A percentile compares a stretch with the other conserved stretches of the same genome.
These are phyloP conservation scores for Carollia perspicillata DNA, from an alignment of 2,113 vertebrate genomes.

Conservation along the genomic window DNA sequence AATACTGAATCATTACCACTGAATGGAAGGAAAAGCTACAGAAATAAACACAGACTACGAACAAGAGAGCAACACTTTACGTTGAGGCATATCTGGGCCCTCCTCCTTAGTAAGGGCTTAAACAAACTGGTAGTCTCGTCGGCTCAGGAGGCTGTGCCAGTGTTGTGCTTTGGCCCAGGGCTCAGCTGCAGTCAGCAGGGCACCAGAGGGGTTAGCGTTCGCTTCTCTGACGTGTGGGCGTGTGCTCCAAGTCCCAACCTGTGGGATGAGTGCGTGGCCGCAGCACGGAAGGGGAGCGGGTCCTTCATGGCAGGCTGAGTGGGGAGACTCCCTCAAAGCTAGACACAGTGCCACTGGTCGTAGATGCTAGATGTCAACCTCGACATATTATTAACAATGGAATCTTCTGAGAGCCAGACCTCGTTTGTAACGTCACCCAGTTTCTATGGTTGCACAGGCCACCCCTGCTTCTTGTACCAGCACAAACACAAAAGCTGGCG, in stretches of 20 bases:
- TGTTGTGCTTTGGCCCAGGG: not conserved
- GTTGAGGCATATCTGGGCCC: not conserved
- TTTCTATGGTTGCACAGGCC: not conserved
- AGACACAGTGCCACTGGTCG: not conserved
- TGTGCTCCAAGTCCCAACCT: not conserved
- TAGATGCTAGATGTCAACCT: not conserved
- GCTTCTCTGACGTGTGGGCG: not conserved
- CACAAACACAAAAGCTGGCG: not conserved
- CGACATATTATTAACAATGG: not conserved
- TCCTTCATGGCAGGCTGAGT: not conserved
- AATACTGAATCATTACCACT: not conserved
- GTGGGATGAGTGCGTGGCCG: not conserved
- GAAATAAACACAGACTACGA: not conserved
- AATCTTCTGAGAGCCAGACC: not conserved
- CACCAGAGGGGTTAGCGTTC: not conserved
- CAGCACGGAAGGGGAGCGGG: not conserved
- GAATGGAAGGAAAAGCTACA: not conserved
- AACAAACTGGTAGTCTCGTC: accelerated
- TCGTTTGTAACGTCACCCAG: not conserved
- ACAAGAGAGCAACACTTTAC: not conserved
- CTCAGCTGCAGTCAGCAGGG: not conserved
- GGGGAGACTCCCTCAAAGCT: not conserved
- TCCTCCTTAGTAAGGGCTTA: not conserved
- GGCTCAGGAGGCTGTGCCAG: not conserved
- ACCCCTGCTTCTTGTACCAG: not conserved